Evolutionary conservation across 2,113 vertebrate species (phyloP).

Genomic region (Chiloscyllium plagiosum): DNA sequence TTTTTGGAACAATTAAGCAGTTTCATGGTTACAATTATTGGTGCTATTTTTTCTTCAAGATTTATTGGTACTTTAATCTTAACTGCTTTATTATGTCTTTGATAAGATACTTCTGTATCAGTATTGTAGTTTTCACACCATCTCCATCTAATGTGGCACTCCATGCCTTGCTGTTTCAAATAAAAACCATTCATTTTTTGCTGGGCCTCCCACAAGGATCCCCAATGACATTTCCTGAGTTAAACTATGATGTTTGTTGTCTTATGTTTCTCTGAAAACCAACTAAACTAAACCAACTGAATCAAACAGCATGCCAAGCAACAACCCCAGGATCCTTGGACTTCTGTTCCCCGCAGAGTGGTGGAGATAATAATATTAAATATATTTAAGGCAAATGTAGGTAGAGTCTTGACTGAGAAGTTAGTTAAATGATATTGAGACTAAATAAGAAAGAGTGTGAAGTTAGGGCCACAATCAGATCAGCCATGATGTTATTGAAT

Average conservation of each 20-base stretch:
- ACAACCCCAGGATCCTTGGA: too few species aligned
- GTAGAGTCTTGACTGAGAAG: too few species aligned
- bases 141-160: neutral
- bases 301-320: neutral
- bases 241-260: neutral
- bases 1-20: neutral
- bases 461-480: too few species aligned
- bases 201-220: neutral
- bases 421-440: too few species aligned
- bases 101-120: neutral
- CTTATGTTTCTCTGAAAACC: neutral
- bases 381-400: too few species aligned
- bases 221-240: neutral
- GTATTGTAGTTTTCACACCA: neutral
- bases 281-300: neutral
- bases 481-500: too few species aligned
- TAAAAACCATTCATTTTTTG: neutral
- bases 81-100: neutral
- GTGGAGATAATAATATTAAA: too few species aligned
- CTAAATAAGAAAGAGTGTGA: too few species aligned
- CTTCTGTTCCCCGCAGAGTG: too few species aligned
- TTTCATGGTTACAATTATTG: neutral
- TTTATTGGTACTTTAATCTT: neutral
- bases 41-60: neutral
- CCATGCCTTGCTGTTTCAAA: neutral